Evolutionary conservation across 2,113 vertebrate species (phyloP).

Genomic region (human): DNA sequence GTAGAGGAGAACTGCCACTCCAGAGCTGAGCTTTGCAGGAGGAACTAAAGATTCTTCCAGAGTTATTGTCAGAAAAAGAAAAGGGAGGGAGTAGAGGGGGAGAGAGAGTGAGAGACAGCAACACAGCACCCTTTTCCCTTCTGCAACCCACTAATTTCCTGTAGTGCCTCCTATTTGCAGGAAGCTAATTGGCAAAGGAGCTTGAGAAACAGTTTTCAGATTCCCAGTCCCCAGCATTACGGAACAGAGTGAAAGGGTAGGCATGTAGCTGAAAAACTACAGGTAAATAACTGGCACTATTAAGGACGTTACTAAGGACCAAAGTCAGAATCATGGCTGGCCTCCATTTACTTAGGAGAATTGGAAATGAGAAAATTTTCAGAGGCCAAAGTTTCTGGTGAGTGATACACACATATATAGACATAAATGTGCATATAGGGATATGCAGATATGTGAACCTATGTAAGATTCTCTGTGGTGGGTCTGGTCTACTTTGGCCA

Average conservation of each 20-base stretch:
- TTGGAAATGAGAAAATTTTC: conserved; percentile 23
- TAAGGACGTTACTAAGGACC: background rate
- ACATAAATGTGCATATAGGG: background rate
- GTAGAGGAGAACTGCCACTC: background rate
- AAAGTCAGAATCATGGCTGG: background rate
- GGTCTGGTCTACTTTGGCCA: background rate
- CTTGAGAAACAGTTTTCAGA: background rate
- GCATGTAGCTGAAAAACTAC: background rate
- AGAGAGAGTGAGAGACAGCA: background rate
- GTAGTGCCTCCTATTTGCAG: background rate
- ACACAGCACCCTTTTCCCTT: background rate
- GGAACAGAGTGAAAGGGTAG: background rate
- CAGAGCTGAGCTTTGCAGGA: background rate
- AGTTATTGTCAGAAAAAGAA: background rate
- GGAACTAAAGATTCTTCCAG: background rate
- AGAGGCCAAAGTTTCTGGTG: conserved; percentile 5
- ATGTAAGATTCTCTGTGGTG: background rate
- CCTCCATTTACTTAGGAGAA: conserved; percentile 1
- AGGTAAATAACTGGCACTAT: background rate
- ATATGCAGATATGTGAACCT: background rate
- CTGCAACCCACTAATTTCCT: background rate
- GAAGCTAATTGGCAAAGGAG: background rate
- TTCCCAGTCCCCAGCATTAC: background rate
- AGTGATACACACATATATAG: background rate
- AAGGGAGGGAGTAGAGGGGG: background rate